Percentiles rank a stretch among this genome's conserved stretches.
Conservation (phyloP, 2,797 vertebrate genomes). For the Petrocephalus sullivani region DNA sequence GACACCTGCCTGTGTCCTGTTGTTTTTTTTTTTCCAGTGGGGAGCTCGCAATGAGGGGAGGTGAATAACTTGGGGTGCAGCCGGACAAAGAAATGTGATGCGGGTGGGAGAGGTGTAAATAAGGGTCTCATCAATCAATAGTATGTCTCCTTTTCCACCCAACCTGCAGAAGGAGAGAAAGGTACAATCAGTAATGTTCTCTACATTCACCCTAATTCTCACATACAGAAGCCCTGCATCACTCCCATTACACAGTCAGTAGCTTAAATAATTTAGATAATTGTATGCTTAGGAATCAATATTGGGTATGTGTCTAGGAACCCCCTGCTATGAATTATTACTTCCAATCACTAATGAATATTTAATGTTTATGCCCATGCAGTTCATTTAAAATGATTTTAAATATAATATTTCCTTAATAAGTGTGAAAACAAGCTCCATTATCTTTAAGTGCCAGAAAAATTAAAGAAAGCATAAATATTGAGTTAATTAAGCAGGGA, state of each 20-base stretch:
- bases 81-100: conserved; percentile 52
- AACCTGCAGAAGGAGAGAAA: conserved; percentile 52
- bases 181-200: not conserved
- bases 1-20: conserved; percentile 61
- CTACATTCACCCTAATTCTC: not conserved
- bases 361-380: conserved; percentile 1
- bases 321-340: not conserved
- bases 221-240: conserved; percentile 5
- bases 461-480: not conserved
- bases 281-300: conserved; percentile 1
- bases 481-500: not conserved
- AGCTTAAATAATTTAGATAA: conserved; percentile 2
- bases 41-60: conserved; percentile 26
- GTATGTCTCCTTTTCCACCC: conserved; percentile 75
- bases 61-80: conserved; percentile 20
- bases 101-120: conserved; percentile 43
- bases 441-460: not conserved
- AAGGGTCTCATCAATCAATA: conserved; percentile 63
- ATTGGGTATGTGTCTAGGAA: not conserved
- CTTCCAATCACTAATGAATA: not conserved
- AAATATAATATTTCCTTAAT: conserved; percentile 6
- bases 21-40: conserved; percentile 59
- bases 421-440: not conserved
- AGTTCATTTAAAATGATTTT: conserved; percentile 2
- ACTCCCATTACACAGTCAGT: not conserved